phyloP scores from a whole-genome alignment of 2,113 vertebrate genomes.

The Sinosuthora webbiana region DNA sequence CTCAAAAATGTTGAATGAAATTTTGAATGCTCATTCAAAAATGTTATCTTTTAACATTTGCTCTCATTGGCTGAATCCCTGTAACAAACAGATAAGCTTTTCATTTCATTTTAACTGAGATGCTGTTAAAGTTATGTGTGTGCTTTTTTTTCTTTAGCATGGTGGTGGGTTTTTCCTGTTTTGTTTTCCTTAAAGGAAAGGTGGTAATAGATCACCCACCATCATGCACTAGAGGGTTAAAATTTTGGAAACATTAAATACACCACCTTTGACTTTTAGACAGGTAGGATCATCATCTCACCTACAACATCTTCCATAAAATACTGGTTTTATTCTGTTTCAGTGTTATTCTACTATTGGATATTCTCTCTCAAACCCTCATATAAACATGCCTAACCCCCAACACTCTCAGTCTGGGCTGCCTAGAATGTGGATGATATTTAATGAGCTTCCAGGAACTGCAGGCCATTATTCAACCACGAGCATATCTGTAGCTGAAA shows the following conservation, averaged over 20 bases:
- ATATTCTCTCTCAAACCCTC: not conserved
- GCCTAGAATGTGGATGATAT: not conserved
- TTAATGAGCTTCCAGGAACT: not conserved
- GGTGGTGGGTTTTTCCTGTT: accelerated
- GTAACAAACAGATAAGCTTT: not conserved
- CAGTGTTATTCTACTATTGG: not conserved
- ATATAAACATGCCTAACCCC: not conserved
- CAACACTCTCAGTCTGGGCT: not conserved
- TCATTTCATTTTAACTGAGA: not conserved
- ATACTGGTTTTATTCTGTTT: not conserved
- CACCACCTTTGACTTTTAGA: not conserved
- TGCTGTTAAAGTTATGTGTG: not conserved
- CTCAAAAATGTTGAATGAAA: no score
- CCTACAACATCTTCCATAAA: not conserved
- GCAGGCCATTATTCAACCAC: not conserved
- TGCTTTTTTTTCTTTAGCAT: not conserved
- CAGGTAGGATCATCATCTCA: not conserved
- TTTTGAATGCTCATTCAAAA: no score
- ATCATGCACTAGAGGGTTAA: not conserved
- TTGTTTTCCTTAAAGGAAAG: not conserved
- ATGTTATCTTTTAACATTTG: not conserved
- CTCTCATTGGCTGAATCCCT: not conserved
- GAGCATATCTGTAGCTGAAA: not conserved
- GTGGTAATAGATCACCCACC: not conserved
- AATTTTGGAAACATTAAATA: not conserved